phyloP scores from a whole-genome alignment of 2,888 invertebrate genomes.

The Ecliptopera silaceata region DNA sequence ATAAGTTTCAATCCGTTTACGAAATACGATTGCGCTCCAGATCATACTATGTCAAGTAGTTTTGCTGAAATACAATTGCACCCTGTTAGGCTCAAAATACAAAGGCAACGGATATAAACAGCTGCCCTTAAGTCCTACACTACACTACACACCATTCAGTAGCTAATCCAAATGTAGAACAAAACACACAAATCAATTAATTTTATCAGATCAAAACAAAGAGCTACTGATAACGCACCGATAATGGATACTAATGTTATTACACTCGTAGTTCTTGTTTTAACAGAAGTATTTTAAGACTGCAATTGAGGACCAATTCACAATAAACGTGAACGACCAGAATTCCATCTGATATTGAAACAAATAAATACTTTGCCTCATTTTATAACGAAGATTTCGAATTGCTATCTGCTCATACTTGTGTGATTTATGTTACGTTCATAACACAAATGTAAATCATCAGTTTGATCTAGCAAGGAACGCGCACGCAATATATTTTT shows the following conservation, averaged over 20 bases:
- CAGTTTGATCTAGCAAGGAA: neutral
- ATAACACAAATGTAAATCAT: neutral
- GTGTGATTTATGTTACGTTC: no score
- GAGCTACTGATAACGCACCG: conserved; percentile 10
- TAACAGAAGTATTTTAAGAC: neutral
- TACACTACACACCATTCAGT: no score
- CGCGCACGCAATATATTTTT: conserved; percentile 15
- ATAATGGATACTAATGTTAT: neutral
- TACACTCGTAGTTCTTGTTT: neutral
- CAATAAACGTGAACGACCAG: no score
- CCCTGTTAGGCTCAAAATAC: no score
- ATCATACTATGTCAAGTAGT: neutral
- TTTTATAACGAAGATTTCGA: no score
- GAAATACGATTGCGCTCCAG: conserved; percentile 1
- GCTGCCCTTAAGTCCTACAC: no score
- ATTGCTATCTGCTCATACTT: no score
- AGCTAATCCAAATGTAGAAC: conserved; percentile 11
- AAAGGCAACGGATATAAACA: no score
- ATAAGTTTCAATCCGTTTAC: conserved; percentile 2
- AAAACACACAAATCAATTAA: neutral
- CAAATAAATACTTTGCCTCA: no score
- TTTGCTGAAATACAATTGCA: no score
- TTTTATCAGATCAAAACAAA: conserved; percentile 17
- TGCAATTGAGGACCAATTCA: neutral
- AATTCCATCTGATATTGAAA: no score